Evolutionary conservation across 2,113 vertebrate genomes (phyloP), one percentile per base, ranked within the genome.

Genomic region (Anguilla japonica): DNA sequence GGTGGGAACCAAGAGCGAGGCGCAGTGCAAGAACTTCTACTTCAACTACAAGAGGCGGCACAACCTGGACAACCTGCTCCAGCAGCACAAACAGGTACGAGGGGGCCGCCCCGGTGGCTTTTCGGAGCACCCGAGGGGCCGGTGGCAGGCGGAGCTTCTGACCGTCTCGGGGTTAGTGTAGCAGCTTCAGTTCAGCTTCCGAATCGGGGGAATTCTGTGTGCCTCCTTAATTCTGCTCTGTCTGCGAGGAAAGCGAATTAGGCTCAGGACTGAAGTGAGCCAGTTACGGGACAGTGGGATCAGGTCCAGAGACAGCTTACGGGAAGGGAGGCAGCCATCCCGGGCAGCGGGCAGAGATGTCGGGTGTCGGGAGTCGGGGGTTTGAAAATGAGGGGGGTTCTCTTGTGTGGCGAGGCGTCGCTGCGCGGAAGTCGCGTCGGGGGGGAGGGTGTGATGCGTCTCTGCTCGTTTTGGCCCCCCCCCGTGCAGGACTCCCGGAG

Each of bases 1-100:
- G 98, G 98, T 99, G 91, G 98, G 98, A 90, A 98, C 97, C 0
- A 99, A 99, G 95, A 99, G 98, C 41, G 98, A 99, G 94, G 98
- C 98, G 26, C 98, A 99, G 84, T 99, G 98, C 94, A 99, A 99
- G 94, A 99, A 99, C 94, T 99, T 99, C 91, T 99, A 99, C 91
- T 99, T 99, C 91, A 99, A 99, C 91, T 99, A 99, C 89, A 99
- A 99, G 94, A 95, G 98, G 88, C 95, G 98, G 43, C 98, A 99
- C 90, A 99, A 99, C 87, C 95, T 99, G 87, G 98, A 99, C 92
- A 98, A 97, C 90, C 96, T 99, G 20, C 96, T 99, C 14, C 98
- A 99, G 87, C 98, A 99, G 91, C 97, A 99, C 94, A 99, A 99
- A 86, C 97, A 98, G 96, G 97, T 96, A 89, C 84, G 78, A 34